Base-by-base conservation (phyloP, 2,113 vertebrate species). In the Lophochroa leadbeateri region DNA sequence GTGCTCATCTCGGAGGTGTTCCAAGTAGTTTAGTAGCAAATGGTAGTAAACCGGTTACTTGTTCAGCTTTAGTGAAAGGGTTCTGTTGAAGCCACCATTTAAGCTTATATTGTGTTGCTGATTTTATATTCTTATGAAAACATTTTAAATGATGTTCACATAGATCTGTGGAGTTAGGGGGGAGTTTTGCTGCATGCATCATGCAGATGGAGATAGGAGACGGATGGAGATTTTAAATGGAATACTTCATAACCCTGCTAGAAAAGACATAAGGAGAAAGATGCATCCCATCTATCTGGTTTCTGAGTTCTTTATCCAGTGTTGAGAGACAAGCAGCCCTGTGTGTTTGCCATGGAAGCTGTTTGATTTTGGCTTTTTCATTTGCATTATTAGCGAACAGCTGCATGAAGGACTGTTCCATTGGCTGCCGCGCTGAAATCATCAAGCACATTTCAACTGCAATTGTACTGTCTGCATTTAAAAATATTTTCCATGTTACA, bases 371-470 rank as follows among this genome's bases (percentile, higher is more conserved):
- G 60, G 79, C 52, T 75, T 92, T 94, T 87, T 90, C 83, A 87
- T 94, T 92, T 95, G 94, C 87, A 71, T 91, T 90, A 41, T 80
- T 91, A 88, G 89, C 3, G 0, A 87, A 70, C 15, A 21, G 95
- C 90, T 97, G 96, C 93, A 96, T 97, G 96, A 91, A 74, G 69
- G 61, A 10, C 64, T 82, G 39, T 80, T 83, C 60, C 89, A 46
- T 78, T 90, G 94, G 82, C 90, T 91, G 25, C 81, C 82, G 49
- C 57, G 76, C 71, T 94, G 88, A 70, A 91, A 91, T 46, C 91
- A 91, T 83, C 74, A 37, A 77, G 55, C 60, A 11, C 78, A 49
- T 92, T 88, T 89, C 91, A 84, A 88, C 74, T 92, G 84, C 84
- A 85, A 10, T 80, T 92, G 75, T 70, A 31, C 92, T 93, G 58